Base-by-base conservation (phyloP, 2,797 vertebrate genomes). In the Manis pentadactyla region DNA sequence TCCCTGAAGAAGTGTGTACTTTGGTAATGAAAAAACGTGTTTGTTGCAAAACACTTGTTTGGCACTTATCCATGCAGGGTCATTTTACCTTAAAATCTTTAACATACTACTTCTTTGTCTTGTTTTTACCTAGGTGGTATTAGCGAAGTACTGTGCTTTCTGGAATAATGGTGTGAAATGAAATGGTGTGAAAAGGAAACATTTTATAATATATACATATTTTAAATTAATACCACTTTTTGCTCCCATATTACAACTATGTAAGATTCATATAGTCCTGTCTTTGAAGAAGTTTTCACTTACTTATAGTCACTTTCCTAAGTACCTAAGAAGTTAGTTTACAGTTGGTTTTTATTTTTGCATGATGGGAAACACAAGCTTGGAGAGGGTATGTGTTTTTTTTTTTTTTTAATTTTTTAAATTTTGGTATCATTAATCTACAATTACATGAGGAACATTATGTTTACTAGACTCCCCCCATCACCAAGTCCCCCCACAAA, bases 11-110 rank as follows among this genome's bases (percentile, higher is more conserved):
- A 51, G 78, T n/a, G 18, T 37, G 1, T 51, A 18, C 68, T 68
- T 51, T 86, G 51, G 39, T 55, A 57, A 39, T 51, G 46, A 88
- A 82, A 82, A 86, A 53, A 3, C 69, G 49, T 55, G 31, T 75
- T 94, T 83, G 51, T 96, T 81, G 51, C 14, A 73, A 34, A 74
- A 42, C 11, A 8, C 49, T 4, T 69, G 19, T 73, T 74, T 25
- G 59, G 25, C n/a, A 17, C 12, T 82, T 74, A 18, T n/a, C 39
- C 23, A 55, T 0, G 37, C 31, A 2, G 18, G 14, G 61, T 23
- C 46, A 59, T 87, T 96, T 87, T 82, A 63, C 18, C 57, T 84
- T 84, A 63, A 79, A 39, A 57, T 59, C 66, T 86, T 83, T 49
- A 78, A 31, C 23, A 31, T 31, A 42, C 83, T 5, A 27, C 53